Base-by-base conservation (phyloP, 2,113 vertebrate genomes). In the Pholis gunnellus region DNA sequence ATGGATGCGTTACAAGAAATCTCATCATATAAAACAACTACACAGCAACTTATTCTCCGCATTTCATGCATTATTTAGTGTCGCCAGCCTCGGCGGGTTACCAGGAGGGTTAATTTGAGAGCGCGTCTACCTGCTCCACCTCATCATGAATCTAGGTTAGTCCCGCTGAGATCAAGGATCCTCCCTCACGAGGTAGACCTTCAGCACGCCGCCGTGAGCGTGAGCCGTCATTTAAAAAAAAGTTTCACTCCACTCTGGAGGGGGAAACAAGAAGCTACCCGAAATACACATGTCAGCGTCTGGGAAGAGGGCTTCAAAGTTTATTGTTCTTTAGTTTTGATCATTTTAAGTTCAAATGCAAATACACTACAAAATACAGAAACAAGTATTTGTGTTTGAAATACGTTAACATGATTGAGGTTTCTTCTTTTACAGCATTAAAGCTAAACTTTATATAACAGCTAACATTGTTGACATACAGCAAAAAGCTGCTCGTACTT, bases 71-170 rank as follows among this genome's bases (percentile, higher is more conserved):
- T 67, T 52, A 60, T 79, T 83, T 56, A 59, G 10, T 1, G 5
- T 25, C 18, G 29, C n/a, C 17, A 36, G 22, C 61, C 48, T 75
- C 60, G n/a, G 70, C 71, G 38, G 71, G 57, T 1, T 42, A 76
- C 31, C 69, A 40, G 2, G 56, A 31, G 42, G 42, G 34, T 61
- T 72, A 31, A 71, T 75, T 50, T 72, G 50, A 65, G n/a, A 60
- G 81, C 7, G 60, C 27, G 81, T 8, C 69, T 48, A 61, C 72
- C 72, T 69, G 73, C 64, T 44, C 54, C 46, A 5, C 60, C 34
- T 72, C 54, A 42, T 59, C 48, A n/a, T 36, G 31, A 81, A 86
- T 84, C 81, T 86, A 52, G 81, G 84, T 89, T 86, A 84, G 81
- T 78, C 70, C 84, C 74, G 44, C 54, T 67, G 77, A 86, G 84